Conservation (phyloP, 2,888 invertebrate genomes). For the Arctia plantaginis region DNA sequence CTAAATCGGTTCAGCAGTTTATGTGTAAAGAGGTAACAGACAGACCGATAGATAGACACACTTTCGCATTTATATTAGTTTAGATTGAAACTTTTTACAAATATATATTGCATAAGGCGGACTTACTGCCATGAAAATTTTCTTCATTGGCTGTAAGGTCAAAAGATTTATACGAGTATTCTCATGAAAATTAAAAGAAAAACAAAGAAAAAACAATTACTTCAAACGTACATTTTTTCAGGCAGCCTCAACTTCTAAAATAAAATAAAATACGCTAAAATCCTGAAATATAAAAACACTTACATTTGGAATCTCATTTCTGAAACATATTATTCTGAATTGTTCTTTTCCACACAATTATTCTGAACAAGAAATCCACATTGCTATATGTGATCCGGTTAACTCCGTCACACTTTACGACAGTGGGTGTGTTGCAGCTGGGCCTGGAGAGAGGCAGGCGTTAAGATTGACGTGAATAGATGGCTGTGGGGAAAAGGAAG, state of each 20-base stretch:
- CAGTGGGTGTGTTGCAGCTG: conserved; percentile 18
- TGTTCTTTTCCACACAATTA: neutral
- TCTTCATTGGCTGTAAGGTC: too few species aligned
- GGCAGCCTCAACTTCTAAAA: neutral
- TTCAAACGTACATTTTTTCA: too few species aligned
- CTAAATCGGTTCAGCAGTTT: too few species aligned
- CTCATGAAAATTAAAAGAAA: too few species aligned
- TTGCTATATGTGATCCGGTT: neutral
- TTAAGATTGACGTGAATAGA: conserved; percentile 43
- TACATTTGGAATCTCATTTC: neutral
- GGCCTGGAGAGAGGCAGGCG: conserved; percentile 17
- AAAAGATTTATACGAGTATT: too few species aligned
- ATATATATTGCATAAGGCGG: too few species aligned
- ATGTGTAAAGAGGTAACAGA: too few species aligned
- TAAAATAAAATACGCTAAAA: neutral
- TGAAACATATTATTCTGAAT: neutral
- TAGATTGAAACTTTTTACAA: too few species aligned
- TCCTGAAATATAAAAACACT: neutral
- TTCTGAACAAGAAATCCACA: neutral
- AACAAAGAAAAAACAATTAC: too few species aligned
- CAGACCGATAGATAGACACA: too few species aligned
- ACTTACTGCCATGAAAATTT: too few species aligned
- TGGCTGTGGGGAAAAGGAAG: conserved; percentile 28
- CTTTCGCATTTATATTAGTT: too few species aligned
- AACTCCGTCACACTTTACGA: conserved; percentile 7